These are phyloP conservation scores for Zaprionus ornatus DNA, from an alignment of 1,140 invertebrate species.

Conservation along the genomic window DNA sequence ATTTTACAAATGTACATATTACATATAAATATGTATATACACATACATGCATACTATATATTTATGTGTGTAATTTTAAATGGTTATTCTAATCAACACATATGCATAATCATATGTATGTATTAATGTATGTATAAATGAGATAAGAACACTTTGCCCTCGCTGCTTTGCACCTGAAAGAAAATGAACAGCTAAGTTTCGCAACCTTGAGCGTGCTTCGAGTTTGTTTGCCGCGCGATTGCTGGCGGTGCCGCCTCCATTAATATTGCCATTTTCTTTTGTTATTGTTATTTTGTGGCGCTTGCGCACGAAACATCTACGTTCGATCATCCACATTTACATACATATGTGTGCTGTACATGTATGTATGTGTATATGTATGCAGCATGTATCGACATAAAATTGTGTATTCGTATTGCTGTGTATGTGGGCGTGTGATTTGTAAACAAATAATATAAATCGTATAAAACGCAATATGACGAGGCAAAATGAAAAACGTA, in stretches of 20 bases:
- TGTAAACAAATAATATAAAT: constrained; percentile 43
- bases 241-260: constrained; percentile 21
- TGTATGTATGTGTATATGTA: no score
- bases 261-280: constrained; percentile 42
- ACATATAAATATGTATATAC: no score
- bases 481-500: constrained; percentile 23
- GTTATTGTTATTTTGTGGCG: constrained; percentile 24
- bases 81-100: constrained; percentile 3
- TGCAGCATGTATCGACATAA: no score
- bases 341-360: no score
- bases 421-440: background rate
- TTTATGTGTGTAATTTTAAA: no score
- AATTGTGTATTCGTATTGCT: no score
- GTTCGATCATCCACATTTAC: no score
- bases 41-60: no score
- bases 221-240: constrained; percentile 19
- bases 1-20: no score
- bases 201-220: constrained; percentile 41
- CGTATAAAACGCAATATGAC: constrained; percentile 23
- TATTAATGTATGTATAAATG: no score
- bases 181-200: constrained; percentile 36
- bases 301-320: no score
- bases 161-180: constrained; percentile 11
- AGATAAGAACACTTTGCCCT: background rate
- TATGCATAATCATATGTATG: background rate